phyloP scores from a whole-genome alignment of 1,140 invertebrate species.

The Bombyx mandarina region DNA sequence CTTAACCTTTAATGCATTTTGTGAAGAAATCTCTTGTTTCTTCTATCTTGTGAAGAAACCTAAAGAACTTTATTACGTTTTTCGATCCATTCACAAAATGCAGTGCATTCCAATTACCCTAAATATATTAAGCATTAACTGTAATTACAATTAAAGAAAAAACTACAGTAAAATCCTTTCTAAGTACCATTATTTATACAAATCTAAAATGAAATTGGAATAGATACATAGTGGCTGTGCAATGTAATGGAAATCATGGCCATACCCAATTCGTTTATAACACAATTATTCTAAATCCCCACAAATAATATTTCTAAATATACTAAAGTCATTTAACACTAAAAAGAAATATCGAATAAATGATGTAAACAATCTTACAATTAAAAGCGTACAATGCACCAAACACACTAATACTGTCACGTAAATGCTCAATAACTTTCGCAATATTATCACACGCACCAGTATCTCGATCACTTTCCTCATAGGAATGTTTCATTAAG shows the following conservation, averaged over 20 bases:
- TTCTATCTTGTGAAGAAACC: too few species aligned
- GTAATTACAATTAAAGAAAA: not conserved
- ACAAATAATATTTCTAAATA: too few species aligned
- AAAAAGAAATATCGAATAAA: too few species aligned
- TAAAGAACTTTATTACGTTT: too few species aligned
- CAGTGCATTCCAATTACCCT: not conserved
- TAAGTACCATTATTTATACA: slow-evolving; percentile 4
- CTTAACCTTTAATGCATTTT: slow-evolving; percentile 5
- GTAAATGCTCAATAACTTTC: slow-evolving; percentile 54
- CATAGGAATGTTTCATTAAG: slow-evolving; percentile 57
- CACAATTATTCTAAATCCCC: too few species aligned
- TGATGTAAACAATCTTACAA: not conserved
- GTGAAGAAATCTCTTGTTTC: slow-evolving; percentile 3
- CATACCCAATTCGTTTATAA: too few species aligned
- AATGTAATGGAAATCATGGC: not conserved
- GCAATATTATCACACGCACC: slow-evolving; percentile 48
- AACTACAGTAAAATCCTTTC: slow-evolving; percentile 2
- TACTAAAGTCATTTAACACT: too few species aligned
- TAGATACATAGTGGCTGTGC: slow-evolving; percentile 2
- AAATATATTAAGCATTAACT: not conserved
- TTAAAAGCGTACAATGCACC: slow-evolving; percentile 31
- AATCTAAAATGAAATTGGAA: slow-evolving; percentile 3
- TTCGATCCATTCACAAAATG: slow-evolving; percentile 8
- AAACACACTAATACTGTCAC: slow-evolving; percentile 59
- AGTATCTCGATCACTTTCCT: slow-evolving; percentile 62